phyloP scores from a whole-genome alignment of 2,113 vertebrate genomes.

The Lepus timidus region DNA sequence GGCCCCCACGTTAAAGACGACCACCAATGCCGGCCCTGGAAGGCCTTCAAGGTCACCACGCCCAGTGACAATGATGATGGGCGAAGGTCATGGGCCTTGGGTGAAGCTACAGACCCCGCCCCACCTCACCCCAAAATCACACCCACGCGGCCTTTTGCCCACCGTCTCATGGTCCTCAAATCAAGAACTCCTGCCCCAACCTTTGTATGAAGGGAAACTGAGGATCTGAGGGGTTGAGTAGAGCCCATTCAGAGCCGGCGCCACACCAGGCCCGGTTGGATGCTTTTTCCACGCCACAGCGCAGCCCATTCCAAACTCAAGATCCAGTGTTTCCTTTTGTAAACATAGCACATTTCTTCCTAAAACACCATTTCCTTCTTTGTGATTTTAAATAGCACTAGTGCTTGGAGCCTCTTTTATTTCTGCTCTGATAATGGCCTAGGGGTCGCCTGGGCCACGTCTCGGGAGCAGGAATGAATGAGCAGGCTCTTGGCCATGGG shows the following conservation, averaged over 20 bases:
- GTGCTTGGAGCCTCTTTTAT: slow-evolving; percentile 51
- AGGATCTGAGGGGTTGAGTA: not conserved
- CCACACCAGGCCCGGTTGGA: not conserved
- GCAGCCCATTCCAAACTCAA: not conserved
- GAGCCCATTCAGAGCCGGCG: not conserved
- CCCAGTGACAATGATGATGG: not conserved
- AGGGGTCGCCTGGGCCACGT: not conserved
- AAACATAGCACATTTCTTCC: slow-evolving; percentile 14
- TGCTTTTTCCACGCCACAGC: accelerated
- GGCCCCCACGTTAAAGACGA: not conserved
- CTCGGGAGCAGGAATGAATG: not conserved
- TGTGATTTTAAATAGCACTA: slow-evolving; percentile 52
- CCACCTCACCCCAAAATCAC: not conserved
- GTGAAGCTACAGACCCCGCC: not conserved
- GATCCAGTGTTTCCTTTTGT: not conserved
- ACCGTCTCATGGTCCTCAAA: not conserved
- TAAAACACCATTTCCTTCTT: slow-evolving; percentile 48
- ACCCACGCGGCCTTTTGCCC: not conserved
- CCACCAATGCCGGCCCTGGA: too few relatives aligned
- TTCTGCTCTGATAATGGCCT: slow-evolving; percentile 36
- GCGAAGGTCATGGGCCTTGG: not conserved
- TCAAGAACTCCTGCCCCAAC: not conserved
- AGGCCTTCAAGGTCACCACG: not conserved
- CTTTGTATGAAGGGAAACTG: not conserved
- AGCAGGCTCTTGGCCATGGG: not conserved